phyloP scores from a whole-genome alignment of 1,140 invertebrate species.

The Muscidifurax raptorellus region DNA sequence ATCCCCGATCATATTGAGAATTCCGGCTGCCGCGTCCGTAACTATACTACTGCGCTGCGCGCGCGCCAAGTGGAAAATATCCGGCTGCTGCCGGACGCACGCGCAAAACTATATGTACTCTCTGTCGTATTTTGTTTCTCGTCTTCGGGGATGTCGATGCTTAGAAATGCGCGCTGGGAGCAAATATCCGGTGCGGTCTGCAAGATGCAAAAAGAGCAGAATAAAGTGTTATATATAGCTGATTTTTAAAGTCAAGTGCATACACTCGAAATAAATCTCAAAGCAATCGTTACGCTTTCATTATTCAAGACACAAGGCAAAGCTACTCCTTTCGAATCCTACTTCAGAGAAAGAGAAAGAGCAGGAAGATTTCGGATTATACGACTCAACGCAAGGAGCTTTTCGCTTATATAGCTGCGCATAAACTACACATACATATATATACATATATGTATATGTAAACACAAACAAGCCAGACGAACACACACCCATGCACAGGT shows the following conservation, averaged over 20 bases:
- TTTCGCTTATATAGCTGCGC: not conserved
- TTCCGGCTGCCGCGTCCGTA: not conserved
- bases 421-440: not conserved
- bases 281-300: not conserved
- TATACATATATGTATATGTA: no score
- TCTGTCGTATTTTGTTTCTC: not conserved
- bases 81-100: not conserved
- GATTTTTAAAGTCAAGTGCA: not conserved
- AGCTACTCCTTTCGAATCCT: not conserved
- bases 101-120: not conserved
- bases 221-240: no score
- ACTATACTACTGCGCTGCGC: not conserved
- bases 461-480: no score
- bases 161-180: not conserved
- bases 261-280: not conserved
- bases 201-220: not conserved
- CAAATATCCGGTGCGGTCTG: not conserved
- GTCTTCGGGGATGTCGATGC: not conserved
- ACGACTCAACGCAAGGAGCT: not conserved
- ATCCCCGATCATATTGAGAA: conserved; percentile 28
- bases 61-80: conserved; percentile 38
- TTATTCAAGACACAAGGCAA: not conserved
- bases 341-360: not conserved
- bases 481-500: not conserved
- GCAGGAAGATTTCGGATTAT: not conserved